Evolutionary conservation across 1,140 invertebrate genomes (phyloP).

Genomic region (Anagrus nilaparvatae): DNA sequence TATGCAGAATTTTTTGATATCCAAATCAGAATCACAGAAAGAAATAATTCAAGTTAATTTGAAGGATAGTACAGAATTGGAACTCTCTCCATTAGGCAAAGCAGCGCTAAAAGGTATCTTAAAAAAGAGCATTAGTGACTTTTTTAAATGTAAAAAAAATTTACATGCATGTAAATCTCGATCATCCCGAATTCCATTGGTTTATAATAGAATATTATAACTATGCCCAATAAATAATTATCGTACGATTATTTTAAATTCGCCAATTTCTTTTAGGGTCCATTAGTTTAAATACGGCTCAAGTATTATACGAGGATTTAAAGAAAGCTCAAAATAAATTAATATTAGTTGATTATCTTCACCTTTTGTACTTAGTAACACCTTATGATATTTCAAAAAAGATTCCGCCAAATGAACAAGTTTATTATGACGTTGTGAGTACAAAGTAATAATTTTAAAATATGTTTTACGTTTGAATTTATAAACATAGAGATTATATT

Average conservation of each 20-base stretch:
- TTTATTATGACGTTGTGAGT: constrained; percentile 53
- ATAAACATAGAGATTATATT: constrained; percentile 3
- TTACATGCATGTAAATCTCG: too few relatives aligned
- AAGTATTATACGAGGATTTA: constrained; percentile 61
- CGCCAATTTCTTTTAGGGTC: constrained; percentile 51
- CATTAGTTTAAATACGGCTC: constrained; percentile 56
- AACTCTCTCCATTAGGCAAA: constrained; percentile 60
- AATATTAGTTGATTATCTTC: constrained; percentile 59
- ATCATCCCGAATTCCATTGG: too few relatives aligned
- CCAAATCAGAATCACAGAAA: constrained; percentile 18
- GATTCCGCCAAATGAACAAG: constrained; percentile 46
- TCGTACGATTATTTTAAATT: not conserved
- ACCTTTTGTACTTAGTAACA: constrained; percentile 71
- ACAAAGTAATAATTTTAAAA: constrained; percentile 15
- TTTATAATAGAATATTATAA: constrained; percentile 10
- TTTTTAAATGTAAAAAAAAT: too few relatives aligned
- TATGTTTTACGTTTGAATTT: too few relatives aligned
- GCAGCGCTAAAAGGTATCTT: constrained; percentile 72
- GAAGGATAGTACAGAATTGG: constrained; percentile 41
- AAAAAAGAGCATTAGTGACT: too few relatives aligned
- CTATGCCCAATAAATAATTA: not conserved
- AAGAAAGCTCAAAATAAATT: constrained; percentile 56
- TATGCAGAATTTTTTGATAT: too few relatives aligned
- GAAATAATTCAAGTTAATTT: constrained; percentile 29
- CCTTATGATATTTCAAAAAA: constrained; percentile 54